Evolutionary conservation across 2,113 vertebrate genomes (phyloP), one percentile per base, ranked within the genome.

Genomic region (Phalacrocorax aristotelis): DNA sequence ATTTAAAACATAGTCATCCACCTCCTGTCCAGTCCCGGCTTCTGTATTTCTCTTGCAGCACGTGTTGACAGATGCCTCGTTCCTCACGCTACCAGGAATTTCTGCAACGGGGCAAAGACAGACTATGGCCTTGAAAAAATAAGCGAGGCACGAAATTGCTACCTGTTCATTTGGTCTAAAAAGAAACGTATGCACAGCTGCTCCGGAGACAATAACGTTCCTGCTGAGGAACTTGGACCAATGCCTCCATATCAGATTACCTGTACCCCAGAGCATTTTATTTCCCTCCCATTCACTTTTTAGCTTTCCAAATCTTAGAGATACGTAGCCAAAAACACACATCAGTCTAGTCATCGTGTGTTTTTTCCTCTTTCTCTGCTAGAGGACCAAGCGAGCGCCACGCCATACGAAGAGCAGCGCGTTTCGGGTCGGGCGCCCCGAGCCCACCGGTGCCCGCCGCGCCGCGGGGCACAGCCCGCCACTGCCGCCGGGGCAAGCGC

Each of bases 381-480:
- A 38, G 62, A n/a, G 22, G 44, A n/a, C 9, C 15, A 9, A 26
- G 51, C 2, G 1, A 81, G 62, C 21, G 5, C 32, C 46, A 7
- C 1, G 1, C 3, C 51, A 2, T 1, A 4, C 0, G 3, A 66
- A 16, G 1, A 11, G 25, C 11, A 3, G 4, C 0, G 4, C 11
- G 0, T 17, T 3, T 5, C 34, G 71, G 19, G 26, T 7, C 11
- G 0, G 32, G 25, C 9, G 14, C 1, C 46, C 36, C 17, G 17
- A 25, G 4, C 17, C 48, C 36, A 4, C 3, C 6, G 4, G n/a
- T 14, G 42, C 34, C n/a, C n/a, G 8, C 21, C 5, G 7, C 1
- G 32, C 27, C 7, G 1, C 38, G 10, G 38, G 38, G 38, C 38
- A 38, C 38, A 38, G 42, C 34, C n/a, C n/a, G 11, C 15, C 20